A percentile compares a stretch with the other conserved stretches of the same genome.
Conservation (phyloP, 2,888 invertebrate species). For the Cephus sareptanus region DNA sequence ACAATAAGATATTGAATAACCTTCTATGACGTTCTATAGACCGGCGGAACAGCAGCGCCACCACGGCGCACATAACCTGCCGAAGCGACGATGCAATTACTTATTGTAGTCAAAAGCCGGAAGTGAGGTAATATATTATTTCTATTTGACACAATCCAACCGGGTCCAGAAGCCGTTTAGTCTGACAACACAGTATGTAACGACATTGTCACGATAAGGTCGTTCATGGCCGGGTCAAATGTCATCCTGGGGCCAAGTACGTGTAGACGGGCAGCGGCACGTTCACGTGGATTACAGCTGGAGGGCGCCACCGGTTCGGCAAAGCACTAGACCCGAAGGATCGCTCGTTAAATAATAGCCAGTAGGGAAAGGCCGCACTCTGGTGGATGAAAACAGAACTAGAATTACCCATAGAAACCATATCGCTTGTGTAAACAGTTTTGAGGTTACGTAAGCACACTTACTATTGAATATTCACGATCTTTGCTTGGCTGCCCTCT, state of each 20-base stretch:
- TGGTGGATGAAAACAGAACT: neutral
- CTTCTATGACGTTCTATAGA: neutral
- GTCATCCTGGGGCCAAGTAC: neutral
- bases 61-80: neutral
- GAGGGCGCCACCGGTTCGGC: neutral
- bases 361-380: neutral
- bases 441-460: neutral
- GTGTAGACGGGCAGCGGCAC: neutral
- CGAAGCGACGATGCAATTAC: neutral
- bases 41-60: neutral
- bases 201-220: neutral
- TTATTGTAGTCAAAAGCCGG: neutral
- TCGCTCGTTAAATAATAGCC: neutral
- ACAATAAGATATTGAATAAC: neutral
- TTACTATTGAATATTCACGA: neutral
- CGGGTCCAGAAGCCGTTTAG: neutral
- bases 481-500: neutral
- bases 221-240: neutral
- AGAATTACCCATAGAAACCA: neutral
- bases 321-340: neutral
- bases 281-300: neutral
- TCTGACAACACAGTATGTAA: neutral
- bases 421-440: neutral
- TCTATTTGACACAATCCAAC: neutral
- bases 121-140: neutral